Base-by-base conservation (phyloP, 2,113 vertebrate genomes). In the Corythoichthys haematopterus region DNA sequence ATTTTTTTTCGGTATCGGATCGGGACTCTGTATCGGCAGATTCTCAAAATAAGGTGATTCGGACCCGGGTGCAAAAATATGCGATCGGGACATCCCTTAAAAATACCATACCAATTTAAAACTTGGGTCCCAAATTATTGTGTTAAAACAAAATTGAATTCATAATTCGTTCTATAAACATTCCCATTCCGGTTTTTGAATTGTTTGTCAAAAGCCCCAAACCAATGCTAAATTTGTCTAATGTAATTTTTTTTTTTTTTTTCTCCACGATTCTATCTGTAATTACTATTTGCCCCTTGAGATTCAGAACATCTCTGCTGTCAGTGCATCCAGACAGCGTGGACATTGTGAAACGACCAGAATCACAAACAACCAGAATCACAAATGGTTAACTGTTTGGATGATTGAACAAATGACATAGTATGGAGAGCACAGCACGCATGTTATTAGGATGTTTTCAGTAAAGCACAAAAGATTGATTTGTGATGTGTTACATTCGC, bases 391-490 rank as follows among this genome's bases (percentile, higher is more conserved):
- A 38, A 36, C 46, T 60, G 62, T 52, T 51, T 14, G 58, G 37
- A 12, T 60, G 61, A 57, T 35, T 65, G 64, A 67, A 53, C 76
- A 61, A 68, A 46, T 75, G 64, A 73, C 65, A 67, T 45, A 67
- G 70, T 72, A 69, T 46, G 6, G 48, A n/a, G 57, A 52, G 51
- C 15, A 37, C 14, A 61, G 12, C 13, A 35, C 4, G 9, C 15
- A 51, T 56, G 20, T 10, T n/a, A 66, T n/a, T 33, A 35, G 16
- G 56, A 20, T n/a, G 13, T 11, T 63, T 36, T 11, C 40, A 20
- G 20, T 57, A 48, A 37, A 70, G 15, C 11, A 55, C 11, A 68
- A 51, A 58, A 40, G 15, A 51, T 11, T 46, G 6, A 7, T 43
- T 43, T 5, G 40, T 5, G 40, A 43, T 43, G 9, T 43, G 40